A percentile compares a stretch with the other conserved stretches of the same genome.
phyloP scores from a whole-genome alignment of 2,113 vertebrate genomes.

The Spilogale gracilis region DNA sequence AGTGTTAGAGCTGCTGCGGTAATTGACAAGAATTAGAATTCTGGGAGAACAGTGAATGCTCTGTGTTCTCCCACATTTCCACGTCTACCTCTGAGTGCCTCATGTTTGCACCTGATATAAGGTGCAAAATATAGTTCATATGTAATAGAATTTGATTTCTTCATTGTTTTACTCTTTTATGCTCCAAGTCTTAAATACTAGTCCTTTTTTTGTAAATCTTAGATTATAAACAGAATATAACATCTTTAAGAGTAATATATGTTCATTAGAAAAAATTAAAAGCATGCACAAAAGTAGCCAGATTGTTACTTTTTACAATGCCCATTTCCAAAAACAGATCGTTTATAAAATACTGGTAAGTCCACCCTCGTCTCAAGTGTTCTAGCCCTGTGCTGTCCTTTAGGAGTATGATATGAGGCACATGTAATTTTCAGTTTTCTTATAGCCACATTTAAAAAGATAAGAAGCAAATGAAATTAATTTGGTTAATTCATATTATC shows the following conservation, averaged over 20 bases:
- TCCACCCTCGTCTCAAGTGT: not conserved
- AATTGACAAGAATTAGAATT: not conserved
- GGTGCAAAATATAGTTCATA: constrained; percentile 2
- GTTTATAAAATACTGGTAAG: not conserved
- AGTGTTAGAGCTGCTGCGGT: not conserved
- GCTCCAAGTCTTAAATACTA: not conserved
- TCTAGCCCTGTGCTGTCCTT: not conserved
- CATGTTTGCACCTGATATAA: not conserved
- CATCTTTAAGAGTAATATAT: constrained; percentile 52
- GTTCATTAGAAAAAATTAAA: constrained; percentile 33
- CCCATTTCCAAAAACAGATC: constrained; percentile 30
- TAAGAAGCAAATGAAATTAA: not conserved
- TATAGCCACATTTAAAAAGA: not conserved
- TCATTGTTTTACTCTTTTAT: not conserved
- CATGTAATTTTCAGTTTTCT: not conserved
- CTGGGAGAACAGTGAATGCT: not conserved
- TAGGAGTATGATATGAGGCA: not conserved
- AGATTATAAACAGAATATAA: not conserved
- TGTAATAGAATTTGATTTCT: not conserved
- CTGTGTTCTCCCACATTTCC: not conserved
- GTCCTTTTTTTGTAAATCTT: not conserved
- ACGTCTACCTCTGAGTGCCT: not conserved
- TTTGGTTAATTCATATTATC: not conserved
- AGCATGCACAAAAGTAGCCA: not conserved
- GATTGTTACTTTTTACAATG: constrained; percentile 20